Evolutionary conservation across 2,113 vertebrate genomes (phyloP).

Genomic region (Lepus timidus): DNA sequence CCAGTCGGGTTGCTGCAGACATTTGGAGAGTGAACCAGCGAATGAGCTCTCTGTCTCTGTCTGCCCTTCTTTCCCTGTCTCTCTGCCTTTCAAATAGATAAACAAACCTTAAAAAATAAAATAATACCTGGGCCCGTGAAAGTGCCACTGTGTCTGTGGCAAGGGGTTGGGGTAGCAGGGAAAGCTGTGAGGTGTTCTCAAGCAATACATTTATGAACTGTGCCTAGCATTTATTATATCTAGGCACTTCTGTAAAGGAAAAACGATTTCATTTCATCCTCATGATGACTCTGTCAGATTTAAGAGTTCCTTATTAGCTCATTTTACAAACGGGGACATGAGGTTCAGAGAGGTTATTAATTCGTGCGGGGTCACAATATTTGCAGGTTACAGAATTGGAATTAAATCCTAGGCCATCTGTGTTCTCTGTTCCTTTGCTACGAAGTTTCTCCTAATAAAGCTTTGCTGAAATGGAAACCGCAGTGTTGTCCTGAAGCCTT

Average conservation of each 20-base stretch:
- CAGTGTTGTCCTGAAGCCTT: not conserved
- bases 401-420: not conserved
- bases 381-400: not conserved
- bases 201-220: not conserved
- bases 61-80: no score
- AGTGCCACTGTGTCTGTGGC: not conserved
- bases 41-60: no score
- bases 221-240: not conserved
- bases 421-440: not conserved
- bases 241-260: not conserved
- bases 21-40: no score
- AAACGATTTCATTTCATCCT: not conserved
- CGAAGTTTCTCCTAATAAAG: not conserved
- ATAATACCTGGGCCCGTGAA: not conserved
- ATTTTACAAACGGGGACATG: conserved; percentile 1
- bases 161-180: no score
- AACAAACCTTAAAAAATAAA: no score
- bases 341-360: not conserved
- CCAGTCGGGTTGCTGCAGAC: no score
- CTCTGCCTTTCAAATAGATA: no score
- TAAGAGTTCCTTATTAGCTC: not conserved
- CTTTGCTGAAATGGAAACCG: not conserved
- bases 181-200: not conserved
- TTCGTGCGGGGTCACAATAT: not conserved
- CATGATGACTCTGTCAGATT: not conserved